phyloP scores from a whole-genome alignment of 2,113 vertebrate genomes.

The Emydura subglobosa region DNA sequence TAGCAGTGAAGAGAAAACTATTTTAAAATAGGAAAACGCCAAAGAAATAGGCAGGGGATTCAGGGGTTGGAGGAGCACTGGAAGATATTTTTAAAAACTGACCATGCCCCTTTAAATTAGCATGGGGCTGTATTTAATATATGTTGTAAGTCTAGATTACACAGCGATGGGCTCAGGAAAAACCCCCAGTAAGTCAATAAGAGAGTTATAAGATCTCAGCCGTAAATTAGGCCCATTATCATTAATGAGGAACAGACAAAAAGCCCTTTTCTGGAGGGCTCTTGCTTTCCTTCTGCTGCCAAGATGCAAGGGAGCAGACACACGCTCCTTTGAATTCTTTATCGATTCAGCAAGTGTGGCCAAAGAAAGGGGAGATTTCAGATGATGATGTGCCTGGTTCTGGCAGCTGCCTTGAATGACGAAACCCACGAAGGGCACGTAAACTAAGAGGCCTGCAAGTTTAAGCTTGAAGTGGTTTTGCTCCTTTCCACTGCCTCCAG shows the following conservation, averaged over 20 bases:
- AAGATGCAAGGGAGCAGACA: not conserved
- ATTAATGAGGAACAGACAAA: not conserved
- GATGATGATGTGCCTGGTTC: not conserved
- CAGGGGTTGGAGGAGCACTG: not conserved
- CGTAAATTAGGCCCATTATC: not conserved
- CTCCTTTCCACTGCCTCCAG: not conserved
- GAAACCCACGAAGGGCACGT: constrained; percentile 9
- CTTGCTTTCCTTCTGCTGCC: constrained; percentile 10
- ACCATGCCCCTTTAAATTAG: not conserved
- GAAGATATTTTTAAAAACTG: not conserved
- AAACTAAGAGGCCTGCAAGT: not conserved
- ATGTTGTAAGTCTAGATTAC: not conserved
- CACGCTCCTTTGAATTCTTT: not conserved
- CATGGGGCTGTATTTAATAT: not conserved
- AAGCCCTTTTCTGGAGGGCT: not conserved
- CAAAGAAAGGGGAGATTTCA: not conserved
- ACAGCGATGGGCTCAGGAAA: not conserved
- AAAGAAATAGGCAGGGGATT: not conserved
- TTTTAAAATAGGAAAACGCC: constrained; percentile 12
- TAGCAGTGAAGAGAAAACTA: not conserved
- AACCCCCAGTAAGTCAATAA: not conserved
- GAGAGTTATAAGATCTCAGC: not conserved
- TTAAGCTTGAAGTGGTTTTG: not conserved
- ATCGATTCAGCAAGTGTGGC: not conserved
- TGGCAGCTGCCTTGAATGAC: not conserved